Conservation (phyloP, 2,797 vertebrate species). For the Balearica regulorum region DNA sequence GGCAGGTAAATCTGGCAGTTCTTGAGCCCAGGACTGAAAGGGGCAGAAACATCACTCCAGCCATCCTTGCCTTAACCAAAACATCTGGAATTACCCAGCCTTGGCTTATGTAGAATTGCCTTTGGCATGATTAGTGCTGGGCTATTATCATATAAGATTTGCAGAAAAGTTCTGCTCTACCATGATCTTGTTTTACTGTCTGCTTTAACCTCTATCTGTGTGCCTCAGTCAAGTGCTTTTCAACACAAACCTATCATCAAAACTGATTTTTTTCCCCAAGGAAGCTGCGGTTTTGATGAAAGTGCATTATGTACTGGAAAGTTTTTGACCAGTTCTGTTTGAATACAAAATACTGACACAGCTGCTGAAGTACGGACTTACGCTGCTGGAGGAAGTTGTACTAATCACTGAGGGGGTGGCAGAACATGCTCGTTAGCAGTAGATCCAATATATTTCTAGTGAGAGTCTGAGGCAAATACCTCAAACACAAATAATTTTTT, state of each 20-base stretch:
- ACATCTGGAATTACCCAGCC: not conserved
- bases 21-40: not conserved
- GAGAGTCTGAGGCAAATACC: not conserved
- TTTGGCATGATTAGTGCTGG: not conserved
- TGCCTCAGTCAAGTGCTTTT: not conserved
- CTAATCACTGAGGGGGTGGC: not conserved
- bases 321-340: not conserved
- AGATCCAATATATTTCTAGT: not conserved
- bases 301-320: not conserved
- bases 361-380: not conserved
- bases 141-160: rapidly evolving
- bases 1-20: not conserved
- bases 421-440: not conserved
- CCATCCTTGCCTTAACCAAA: not conserved
- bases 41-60: not conserved
- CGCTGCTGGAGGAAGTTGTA: not conserved
- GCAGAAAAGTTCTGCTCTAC: not conserved
- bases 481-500: not conserved
- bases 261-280: not conserved
- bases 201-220: not conserved
- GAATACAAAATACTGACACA: not conserved
- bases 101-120: rapidly evolving
- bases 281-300: not conserved
- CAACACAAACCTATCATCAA: not conserved
- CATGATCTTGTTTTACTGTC: rapidly evolving